Evolutionary conservation across 2,113 vertebrate genomes (phyloP).

Genomic region (Stigmatopora nigra): DNA sequence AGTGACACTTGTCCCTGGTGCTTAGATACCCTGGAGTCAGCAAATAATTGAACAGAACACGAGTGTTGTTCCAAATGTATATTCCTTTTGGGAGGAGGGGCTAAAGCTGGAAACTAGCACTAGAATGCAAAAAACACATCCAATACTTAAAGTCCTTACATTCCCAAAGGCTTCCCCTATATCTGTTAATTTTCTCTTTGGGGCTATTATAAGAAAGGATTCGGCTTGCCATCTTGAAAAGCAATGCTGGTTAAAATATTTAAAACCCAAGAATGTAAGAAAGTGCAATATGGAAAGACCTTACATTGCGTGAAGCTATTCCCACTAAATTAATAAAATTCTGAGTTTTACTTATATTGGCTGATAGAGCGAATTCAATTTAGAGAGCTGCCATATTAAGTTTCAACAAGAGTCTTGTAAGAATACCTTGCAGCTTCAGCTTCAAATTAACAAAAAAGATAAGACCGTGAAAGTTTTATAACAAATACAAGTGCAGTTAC

Average conservation of each 20-base stretch:
- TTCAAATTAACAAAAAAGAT: background rate
- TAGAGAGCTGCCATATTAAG: background rate
- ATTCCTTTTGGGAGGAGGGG: background rate
- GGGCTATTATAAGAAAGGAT: background rate
- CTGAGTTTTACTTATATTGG: background rate
- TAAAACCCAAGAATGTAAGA: background rate
- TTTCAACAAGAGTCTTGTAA: background rate
- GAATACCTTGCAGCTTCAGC: background rate
- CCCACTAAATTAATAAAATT: background rate
- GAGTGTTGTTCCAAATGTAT: background rate
- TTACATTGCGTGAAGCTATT: background rate
- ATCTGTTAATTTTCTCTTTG: background rate
- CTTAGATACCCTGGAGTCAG: background rate
- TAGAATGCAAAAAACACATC: background rate
- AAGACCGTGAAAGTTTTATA: background rate
- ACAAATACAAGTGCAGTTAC: background rate
- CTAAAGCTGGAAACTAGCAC: background rate
- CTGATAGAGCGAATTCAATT: background rate
- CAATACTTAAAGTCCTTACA: background rate
- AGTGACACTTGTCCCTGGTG: slow-evolving; percentile 30
- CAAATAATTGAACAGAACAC: slow-evolving; percentile 1
- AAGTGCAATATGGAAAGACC: background rate
- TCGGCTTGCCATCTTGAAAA: background rate
- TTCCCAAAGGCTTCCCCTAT: too few species aligned
- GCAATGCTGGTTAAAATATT: background rate